phyloP scores from a whole-genome alignment of 2,797 vertebrate genomes.

The Lacerta viridis region DNA sequence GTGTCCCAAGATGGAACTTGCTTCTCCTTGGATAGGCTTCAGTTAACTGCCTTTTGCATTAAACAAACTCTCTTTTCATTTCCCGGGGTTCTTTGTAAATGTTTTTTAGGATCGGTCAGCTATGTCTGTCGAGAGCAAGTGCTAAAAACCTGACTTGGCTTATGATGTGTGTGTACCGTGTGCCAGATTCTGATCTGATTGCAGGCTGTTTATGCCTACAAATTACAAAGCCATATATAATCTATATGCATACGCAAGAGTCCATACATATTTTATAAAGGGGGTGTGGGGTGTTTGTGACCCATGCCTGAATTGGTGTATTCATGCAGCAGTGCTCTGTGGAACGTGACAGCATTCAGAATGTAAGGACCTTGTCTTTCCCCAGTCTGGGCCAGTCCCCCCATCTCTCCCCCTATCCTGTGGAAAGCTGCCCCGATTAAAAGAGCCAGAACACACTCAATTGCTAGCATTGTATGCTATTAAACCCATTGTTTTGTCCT shows the following conservation, averaged over 20 bases:
- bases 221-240: conserved; percentile 44
- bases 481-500: conserved; percentile 57
- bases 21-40: conserved; percentile 54
- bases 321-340: conserved; percentile 75
- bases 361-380: conserved; percentile 82
- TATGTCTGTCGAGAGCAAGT: conserved; percentile 40
- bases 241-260: background rate
- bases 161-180: conserved; percentile 26
- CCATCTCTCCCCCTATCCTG: conserved; percentile 42
- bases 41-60: conserved; percentile 49
- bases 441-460: conserved; percentile 52
- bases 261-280: conserved; percentile 76
- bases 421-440: conserved; percentile 62
- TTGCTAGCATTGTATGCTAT: conserved; percentile 37
- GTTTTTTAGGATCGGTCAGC: conserved; percentile 39
- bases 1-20: background rate
- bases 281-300: conserved; percentile 75
- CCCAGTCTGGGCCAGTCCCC: conserved; percentile 52
- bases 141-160: conserved; percentile 47
- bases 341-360: conserved; percentile 82
- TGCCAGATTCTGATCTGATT: conserved; percentile 55
- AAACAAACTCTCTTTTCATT: conserved; percentile 51
- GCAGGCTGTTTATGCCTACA: conserved; percentile 49
- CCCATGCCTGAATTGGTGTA: conserved; percentile 71
- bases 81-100: conserved; percentile 36